Percentiles rank a stretch among this genome's conserved stretches.
Conservation (phyloP, 2,797 vertebrate genomes). For the Poecilia gillii region DNA sequence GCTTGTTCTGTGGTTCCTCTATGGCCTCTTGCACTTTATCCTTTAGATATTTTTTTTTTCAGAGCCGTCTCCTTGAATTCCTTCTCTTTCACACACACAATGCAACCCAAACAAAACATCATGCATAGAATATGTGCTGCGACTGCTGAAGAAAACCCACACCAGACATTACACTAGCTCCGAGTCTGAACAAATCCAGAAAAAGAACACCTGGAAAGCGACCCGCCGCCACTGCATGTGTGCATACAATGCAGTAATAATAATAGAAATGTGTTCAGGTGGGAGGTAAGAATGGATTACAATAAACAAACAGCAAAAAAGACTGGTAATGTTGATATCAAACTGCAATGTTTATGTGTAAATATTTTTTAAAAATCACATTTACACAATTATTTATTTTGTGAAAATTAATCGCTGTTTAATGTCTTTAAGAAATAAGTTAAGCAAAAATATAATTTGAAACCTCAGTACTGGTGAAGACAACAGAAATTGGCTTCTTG, state of each 20-base stretch:
- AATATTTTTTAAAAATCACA: too few relatives aligned
- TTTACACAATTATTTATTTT: not conserved
- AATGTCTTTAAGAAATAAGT: not conserved
- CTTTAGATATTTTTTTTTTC: conserved; percentile 27
- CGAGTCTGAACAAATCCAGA: conserved; percentile 1
- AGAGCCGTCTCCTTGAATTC: conserved; percentile 35
- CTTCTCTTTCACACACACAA: conserved; percentile 19
- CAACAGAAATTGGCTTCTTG: not conserved
- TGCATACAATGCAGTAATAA: not conserved
- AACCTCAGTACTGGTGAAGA: not conserved
- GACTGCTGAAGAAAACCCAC: not conserved
- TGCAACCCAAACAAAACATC: conserved; percentile 32
- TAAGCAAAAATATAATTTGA: not conserved
- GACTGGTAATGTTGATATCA: not conserved
- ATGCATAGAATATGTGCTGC: not conserved
- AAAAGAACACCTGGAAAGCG: not conserved
- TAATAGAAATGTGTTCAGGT: not conserved
- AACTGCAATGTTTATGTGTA: not conserved
- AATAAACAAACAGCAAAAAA: not conserved
- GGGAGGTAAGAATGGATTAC: not conserved
- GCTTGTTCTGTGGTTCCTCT: conserved; percentile 2
- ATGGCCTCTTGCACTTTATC: conserved; percentile 20
- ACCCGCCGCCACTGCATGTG: not conserved
- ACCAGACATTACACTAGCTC: not conserved
- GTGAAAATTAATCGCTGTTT: not conserved